These are phyloP conservation scores for Rotaria macrura DNA, from an alignment of 2,888 invertebrate genomes.

Conservation along the genomic window DNA sequence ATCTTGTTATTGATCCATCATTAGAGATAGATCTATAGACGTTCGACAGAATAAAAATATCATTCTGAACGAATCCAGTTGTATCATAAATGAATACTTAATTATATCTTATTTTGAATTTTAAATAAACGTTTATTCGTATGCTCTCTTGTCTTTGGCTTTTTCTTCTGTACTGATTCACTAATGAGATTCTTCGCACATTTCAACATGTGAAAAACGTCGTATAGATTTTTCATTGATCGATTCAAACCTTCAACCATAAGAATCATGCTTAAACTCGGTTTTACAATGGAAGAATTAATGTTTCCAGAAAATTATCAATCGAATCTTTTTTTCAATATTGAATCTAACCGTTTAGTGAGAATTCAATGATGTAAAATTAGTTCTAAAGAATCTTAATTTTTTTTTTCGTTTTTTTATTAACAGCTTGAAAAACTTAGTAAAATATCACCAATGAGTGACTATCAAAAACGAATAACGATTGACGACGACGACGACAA, in stretches of 20 bases:
- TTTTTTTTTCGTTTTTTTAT: no score
- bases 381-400: no score
- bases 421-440: not conserved
- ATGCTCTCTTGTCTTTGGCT: not conserved
- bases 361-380: not conserved
- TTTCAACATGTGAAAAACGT: not conserved
- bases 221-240: not conserved
- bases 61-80: no score
- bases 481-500: not conserved
- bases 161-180: not conserved
- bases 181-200: not conserved
- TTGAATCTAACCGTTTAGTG: not conserved
- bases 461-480: not conserved
- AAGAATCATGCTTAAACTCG: not conserved
- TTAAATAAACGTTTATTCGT: not conserved
- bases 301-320: conserved; percentile 17
- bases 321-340: not conserved
- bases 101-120: not conserved
- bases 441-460: not conserved
- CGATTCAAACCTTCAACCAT: not conserved
- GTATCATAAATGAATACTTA: not conserved
- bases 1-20: not conserved
- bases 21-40: not conserved
- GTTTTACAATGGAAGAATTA: conserved; percentile 3
- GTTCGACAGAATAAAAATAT: not conserved